Evolutionary conservation across 1,140 invertebrate species (phyloP).

Genomic region (Dreissena rostriformis): DNA sequence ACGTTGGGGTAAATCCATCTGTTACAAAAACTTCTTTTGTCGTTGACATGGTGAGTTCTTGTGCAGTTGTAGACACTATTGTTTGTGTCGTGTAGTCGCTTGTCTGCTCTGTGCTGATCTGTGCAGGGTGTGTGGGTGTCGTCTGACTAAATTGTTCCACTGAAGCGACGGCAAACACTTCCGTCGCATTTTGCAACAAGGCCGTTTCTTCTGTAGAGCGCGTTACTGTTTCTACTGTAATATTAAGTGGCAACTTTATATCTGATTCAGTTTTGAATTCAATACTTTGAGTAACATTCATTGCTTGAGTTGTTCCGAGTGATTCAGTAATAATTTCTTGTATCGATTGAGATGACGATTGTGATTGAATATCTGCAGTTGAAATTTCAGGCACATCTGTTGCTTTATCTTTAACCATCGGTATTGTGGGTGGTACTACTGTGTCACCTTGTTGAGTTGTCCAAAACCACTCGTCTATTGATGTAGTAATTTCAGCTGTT

Average conservation of each 20-base stretch:
- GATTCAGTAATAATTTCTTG: neutral
- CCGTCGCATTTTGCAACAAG: neutral
- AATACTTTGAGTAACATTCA: neutral
- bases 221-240: neutral
- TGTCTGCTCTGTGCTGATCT: neutral
- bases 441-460: neutral
- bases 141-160: neutral
- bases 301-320: neutral
- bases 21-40: neutral
- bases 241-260: neutral
- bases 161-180: neutral
- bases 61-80: neutral
- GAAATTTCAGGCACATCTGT: neutral
- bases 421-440: neutral
- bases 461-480: neutral
- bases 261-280: neutral
- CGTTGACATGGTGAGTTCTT: slow-evolving; percentile 4
- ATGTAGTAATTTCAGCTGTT: neutral
- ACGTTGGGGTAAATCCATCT: neutral
- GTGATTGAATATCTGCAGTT: neutral
- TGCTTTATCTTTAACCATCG: neutral
- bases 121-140: neutral
- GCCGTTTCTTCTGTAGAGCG: neutral
- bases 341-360: neutral
- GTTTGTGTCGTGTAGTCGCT: neutral